phyloP scores from a whole-genome alignment of 2,113 vertebrate species.

The Microtus richardsoni region DNA sequence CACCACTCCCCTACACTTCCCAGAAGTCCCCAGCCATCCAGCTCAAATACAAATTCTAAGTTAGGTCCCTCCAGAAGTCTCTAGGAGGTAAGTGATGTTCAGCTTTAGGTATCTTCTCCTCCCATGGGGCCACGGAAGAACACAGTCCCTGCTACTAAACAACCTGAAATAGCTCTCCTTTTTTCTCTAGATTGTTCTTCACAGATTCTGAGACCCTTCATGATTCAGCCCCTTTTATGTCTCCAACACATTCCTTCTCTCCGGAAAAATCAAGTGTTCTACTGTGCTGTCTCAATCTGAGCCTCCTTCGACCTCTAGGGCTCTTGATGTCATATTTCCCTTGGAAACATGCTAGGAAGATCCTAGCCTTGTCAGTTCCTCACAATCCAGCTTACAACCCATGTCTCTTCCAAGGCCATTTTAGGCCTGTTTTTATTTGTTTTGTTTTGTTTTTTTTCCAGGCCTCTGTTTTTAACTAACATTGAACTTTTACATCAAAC shows the following conservation, averaged over 20 bases:
- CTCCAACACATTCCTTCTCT: not conserved
- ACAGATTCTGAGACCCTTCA: not conserved
- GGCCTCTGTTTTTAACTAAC: constrained; percentile 33
- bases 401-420: not conserved
- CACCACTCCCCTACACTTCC: not conserved
- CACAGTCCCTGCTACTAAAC: not conserved
- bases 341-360: not conserved
- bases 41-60: not conserved
- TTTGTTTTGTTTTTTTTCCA: not conserved
- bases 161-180: not conserved
- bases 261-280: not conserved
- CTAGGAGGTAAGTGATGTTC: not conserved
- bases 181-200: not conserved
- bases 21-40: not conserved
- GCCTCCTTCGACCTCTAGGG: not conserved
- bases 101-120: not conserved
- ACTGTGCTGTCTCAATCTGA: not conserved
- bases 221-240: not conserved
- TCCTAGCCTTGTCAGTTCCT: not conserved
- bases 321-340: not conserved
- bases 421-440: not conserved
- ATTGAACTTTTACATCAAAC: not conserved
- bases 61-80: not conserved
- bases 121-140: not conserved
- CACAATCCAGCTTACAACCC: not conserved